phyloP scores from a whole-genome alignment of 2,797 vertebrate genomes.

The Chromis chromis region DNA sequence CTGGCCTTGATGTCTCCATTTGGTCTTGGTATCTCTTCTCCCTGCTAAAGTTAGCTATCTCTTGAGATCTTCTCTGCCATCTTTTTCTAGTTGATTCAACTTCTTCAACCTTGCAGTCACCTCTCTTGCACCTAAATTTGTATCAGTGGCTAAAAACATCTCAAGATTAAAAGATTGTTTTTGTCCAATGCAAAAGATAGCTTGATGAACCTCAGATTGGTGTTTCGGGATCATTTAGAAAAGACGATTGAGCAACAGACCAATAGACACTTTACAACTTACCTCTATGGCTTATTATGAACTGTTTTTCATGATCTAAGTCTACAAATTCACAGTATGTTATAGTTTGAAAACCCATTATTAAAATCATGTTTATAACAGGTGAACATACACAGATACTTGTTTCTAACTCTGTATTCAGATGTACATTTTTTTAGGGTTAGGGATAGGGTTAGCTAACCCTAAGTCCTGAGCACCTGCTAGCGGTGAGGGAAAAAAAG shows the following conservation, averaged over 20 bases:
- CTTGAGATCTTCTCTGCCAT: conserved; percentile 23
- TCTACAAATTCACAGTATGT: neutral
- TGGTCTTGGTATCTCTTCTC: conserved; percentile 29
- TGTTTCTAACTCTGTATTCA: neutral
- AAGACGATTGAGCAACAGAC: neutral
- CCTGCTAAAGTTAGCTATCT: conserved; percentile 36
- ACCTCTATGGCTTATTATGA: too few species aligned
- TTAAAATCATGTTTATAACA: neutral
- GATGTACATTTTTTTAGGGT: neutral
- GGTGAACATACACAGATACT: neutral
- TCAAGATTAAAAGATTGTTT: conserved; percentile 1
- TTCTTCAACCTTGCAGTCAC: conserved; percentile 6
- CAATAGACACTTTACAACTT: too few species aligned
- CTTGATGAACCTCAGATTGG: neutral
- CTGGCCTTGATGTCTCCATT: conserved; percentile 51
- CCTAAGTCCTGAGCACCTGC: neutral
- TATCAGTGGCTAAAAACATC: neutral
- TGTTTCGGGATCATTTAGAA: neutral
- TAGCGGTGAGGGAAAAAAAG: too few species aligned
- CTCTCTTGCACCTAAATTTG: conserved; percentile 26
- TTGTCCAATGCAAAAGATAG: neutral
- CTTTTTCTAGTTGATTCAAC: conserved; percentile 13
- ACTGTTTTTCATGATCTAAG: neutral
- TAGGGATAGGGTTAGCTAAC: too few species aligned
- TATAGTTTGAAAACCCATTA: neutral